Percentiles rank a stretch among this genome's conserved stretches.
Evolutionary conservation across 2,113 vertebrate genomes (phyloP).

Genomic region (Lycocorax pyrrhopterus): DNA sequence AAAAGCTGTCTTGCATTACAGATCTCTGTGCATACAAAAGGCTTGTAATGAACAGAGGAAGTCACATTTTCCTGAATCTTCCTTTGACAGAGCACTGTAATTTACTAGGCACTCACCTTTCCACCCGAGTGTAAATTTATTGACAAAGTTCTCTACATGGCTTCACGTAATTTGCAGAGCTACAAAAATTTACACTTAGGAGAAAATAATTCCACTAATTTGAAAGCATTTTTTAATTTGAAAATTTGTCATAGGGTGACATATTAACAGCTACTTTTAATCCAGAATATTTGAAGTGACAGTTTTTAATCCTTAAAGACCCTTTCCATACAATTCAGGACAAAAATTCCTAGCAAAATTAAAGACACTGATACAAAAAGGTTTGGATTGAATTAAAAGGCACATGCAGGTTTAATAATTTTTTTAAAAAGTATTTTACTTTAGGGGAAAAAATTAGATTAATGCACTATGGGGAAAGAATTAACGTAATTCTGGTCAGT

Average conservation of each 20-base stretch:
- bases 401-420: not conserved
- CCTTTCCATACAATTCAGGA: not conserved
- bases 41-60: not conserved
- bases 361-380: not conserved
- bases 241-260: not conserved
- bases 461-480: not conserved
- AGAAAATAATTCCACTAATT: not conserved
- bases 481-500: not conserved
- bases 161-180: not conserved
- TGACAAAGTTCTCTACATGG: not conserved
- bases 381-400: not conserved
- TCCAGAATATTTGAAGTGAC: not conserved
- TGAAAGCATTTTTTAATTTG: not conserved
- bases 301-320: not conserved
- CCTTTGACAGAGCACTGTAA: not conserved
- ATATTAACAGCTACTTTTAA: not conserved
- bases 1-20: not conserved
- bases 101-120: not conserved
- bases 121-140: accelerated
- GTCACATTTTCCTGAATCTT: not conserved
- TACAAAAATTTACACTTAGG: not conserved
- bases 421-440: not conserved
- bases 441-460: not conserved
- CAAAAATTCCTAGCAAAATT: not conserved
- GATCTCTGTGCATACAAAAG: not conserved